These are phyloP conservation scores for Spialia ferax DNA, from an alignment of 2,888 invertebrate species.

Conservation along the genomic window DNA sequence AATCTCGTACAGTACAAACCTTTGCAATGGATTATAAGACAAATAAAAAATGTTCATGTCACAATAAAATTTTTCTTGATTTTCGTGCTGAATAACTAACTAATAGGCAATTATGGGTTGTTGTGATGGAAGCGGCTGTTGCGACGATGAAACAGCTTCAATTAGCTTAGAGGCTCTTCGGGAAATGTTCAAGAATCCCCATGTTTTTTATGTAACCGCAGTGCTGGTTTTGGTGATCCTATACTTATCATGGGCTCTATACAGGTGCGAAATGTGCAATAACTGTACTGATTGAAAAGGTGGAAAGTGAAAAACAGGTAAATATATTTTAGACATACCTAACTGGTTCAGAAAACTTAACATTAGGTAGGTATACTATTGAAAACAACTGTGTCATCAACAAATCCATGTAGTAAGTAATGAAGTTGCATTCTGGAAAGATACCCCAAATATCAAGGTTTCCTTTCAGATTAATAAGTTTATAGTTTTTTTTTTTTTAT, in stretches of 20 bases:
- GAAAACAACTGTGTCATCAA: too few species aligned
- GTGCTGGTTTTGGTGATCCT: conserved; percentile 57
- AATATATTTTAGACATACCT: background rate
- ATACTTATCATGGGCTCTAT: conserved; percentile 58
- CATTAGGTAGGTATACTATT: too few species aligned
- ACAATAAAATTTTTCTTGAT: background rate
- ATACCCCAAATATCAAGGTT: too few species aligned
- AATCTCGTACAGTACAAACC: too few species aligned
- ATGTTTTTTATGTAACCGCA: conserved; percentile 51
- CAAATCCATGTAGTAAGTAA: too few species aligned
- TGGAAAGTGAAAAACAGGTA: background rate
- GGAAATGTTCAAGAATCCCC: conserved; percentile 51
- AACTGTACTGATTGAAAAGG: background rate
- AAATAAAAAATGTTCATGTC: background rate
- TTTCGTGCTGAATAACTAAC: background rate
- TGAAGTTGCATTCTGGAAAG: too few species aligned
- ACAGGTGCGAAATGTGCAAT: conserved; percentile 51
- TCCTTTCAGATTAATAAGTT: too few species aligned
- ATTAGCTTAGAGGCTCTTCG: conserved; percentile 33
- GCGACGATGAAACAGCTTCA: background rate
- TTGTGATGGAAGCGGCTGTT: conserved; percentile 22
- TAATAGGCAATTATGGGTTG: conserved; percentile 25
- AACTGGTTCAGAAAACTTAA: too few species aligned
- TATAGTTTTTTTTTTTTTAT: too few species aligned
- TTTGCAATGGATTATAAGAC: background rate